These are phyloP conservation scores for Villa cingulata DNA, from an alignment of 2,888 invertebrate genomes.

Conservation along the genomic window DNA sequence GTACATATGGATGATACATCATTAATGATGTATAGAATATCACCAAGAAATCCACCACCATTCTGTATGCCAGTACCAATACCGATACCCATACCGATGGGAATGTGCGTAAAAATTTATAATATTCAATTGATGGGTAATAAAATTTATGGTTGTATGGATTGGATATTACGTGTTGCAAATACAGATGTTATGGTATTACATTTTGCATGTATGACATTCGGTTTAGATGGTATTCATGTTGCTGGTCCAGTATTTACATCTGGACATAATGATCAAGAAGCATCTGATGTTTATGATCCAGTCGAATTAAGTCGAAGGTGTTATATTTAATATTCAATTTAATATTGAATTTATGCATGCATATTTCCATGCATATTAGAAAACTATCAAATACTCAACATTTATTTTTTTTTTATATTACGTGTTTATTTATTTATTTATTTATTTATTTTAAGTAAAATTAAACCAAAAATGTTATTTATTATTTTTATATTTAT, in stretches of 20 bases:
- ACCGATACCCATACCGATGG: slow-evolving; percentile 6
- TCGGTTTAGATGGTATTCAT: slow-evolving; percentile 7
- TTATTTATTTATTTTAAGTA: too few relatives aligned
- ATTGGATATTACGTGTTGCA: slow-evolving; percentile 8
- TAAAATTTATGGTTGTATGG: slow-evolving; percentile 8
- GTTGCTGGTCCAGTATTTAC: not conserved
- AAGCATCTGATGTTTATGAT: slow-evolving; percentile 8
- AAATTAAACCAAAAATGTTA: too few relatives aligned
- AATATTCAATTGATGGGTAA: slow-evolving; percentile 4
- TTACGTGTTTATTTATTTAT: too few relatives aligned
- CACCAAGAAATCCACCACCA: slow-evolving; percentile 9
- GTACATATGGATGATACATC: slow-evolving; percentile 1
- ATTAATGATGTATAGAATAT: slow-evolving; percentile 8
- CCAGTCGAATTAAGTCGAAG: slow-evolving; percentile 5
- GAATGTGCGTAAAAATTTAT: slow-evolving; percentile 7
- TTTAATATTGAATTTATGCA: too few relatives aligned
- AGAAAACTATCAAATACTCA: too few relatives aligned
- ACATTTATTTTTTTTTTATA: too few relatives aligned
- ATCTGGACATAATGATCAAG: not conserved
- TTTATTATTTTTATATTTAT: too few relatives aligned
- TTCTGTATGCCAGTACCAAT: slow-evolving; percentile 11
- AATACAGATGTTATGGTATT: slow-evolving; percentile 4
- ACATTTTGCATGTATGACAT: slow-evolving; percentile 6
- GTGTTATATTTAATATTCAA: not conserved
- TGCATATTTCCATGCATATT: too few relatives aligned